Conservation (phyloP, 2,888 invertebrate species). For the Stratiomys singularior region DNA sequence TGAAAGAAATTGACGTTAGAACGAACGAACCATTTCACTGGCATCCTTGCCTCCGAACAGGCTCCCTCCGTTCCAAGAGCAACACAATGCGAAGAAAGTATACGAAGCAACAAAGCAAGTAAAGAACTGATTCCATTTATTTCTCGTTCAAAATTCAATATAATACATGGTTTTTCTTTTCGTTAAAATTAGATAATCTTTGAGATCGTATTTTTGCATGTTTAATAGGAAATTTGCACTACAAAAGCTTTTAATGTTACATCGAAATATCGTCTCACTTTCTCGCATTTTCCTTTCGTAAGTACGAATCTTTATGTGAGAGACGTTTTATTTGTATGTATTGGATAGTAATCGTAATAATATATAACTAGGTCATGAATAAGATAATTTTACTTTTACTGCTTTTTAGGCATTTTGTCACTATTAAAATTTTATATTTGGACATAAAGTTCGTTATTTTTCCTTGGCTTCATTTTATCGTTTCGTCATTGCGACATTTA, state of each 20-base stretch:
- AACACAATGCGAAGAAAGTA: neutral
- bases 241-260: slow-evolving; percentile 39
- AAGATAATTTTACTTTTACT: slow-evolving; percentile 14
- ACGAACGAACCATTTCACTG: too few relatives aligned
- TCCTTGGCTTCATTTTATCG: slow-evolving; percentile 12
- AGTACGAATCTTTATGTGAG: neutral
- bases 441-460: slow-evolving; percentile 19
- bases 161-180: slow-evolving; percentile 5
- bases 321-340: neutral
- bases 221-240: slow-evolving; percentile 34
- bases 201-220: slow-evolving; percentile 17
- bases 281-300: slow-evolving; percentile 3
- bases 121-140: slow-evolving; percentile 38
- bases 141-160: slow-evolving; percentile 17
- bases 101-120: neutral
- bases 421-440: slow-evolving; percentile 16
- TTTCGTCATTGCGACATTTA: neutral
- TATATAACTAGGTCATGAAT: slow-evolving; percentile 27
- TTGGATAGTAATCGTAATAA: slow-evolving; percentile 13
- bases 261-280: slow-evolving; percentile 12
- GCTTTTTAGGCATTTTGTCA: slow-evolving; percentile 6
- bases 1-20: too few relatives aligned
- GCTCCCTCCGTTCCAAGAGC: too few relatives aligned
- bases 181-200: slow-evolving; percentile 13
- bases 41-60: too few relatives aligned